These are phyloP conservation scores for Hemichromis elongatus DNA, from an alignment of 2,113 vertebrate species.

Conservation along the genomic window DNA sequence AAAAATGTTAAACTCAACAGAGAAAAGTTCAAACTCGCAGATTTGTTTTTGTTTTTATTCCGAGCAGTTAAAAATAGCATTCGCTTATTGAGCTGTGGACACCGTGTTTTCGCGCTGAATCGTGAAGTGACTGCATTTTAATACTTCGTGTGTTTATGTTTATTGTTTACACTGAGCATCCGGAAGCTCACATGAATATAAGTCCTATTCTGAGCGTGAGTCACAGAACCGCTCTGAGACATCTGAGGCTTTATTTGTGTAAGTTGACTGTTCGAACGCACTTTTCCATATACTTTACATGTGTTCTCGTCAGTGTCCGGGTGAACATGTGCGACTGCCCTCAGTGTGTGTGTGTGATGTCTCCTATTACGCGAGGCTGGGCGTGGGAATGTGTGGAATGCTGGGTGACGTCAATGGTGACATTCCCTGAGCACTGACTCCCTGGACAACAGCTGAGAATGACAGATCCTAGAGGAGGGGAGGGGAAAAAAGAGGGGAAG, in stretches of 20 bases:
- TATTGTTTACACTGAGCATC: neutral
- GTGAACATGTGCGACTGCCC: neutral
- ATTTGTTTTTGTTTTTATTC: neutral
- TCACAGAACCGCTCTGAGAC: neutral
- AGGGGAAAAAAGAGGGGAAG: neutral
- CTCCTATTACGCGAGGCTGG: slow-evolving; percentile 61
- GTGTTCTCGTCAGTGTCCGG: neutral
- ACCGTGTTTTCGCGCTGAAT: neutral
- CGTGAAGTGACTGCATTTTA: neutral
- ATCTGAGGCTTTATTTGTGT: neutral
- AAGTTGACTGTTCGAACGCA: neutral
- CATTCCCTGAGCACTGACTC: slow-evolving; percentile 67
- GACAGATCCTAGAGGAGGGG: slow-evolving; percentile 29
- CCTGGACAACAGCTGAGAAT: slow-evolving; percentile 75
- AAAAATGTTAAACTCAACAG: neutral
- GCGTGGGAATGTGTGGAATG: slow-evolving; percentile 74
- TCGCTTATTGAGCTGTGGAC: neutral
- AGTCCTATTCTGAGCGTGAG: neutral
- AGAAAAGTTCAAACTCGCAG: neutral
- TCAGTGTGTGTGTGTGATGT: slow-evolving; percentile 3
- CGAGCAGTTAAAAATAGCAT: neutral
- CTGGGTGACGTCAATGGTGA: slow-evolving; percentile 77
- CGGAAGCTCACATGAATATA: neutral
- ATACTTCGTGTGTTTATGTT: neutral
- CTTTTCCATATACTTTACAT: neutral